Base-by-base conservation (phyloP, 2,888 invertebrate species). In the Perdita meconis region DNA sequence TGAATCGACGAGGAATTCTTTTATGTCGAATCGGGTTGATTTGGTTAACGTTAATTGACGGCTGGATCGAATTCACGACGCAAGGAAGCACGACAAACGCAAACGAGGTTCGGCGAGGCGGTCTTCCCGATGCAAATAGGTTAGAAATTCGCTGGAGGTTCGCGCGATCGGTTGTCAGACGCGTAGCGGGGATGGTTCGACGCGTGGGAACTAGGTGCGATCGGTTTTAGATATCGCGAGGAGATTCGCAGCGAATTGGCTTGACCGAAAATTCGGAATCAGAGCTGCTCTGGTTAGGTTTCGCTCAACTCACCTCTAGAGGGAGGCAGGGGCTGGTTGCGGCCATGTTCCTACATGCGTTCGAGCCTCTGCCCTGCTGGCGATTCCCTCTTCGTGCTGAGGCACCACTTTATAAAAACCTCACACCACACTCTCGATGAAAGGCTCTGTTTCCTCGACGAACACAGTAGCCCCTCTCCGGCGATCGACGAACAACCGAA, bases 341-440 rank as follows among this genome's bases (percentile, higher is more conserved):
- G 91, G 92, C 92, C 92, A 92, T 92, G 89, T 92, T 92, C 91
- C 92, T 92, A 92, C 92, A 92, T 92, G 92, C 92, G 92, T 91
- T 91, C 91, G 89, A 90, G 89, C 90, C 92, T 91, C 89, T 89
- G 91, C 91, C 91, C 91, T 88, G 91, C 87, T 91, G 91, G 90
- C 91, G 90, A 91, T 89, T 84, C 86, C 81, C 89, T 83, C 81
- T 78, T 84, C 82, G 87, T 86, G 83, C 82, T 83, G 71, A 83
- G 85, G 78, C 86, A 86, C 86, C 75, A 75, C 75, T 75, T 66
- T 66, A 40, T 38, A 36, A 64, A 12, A 59, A 75, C 57, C 53
- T 19, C 75, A 74, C 87, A 86, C 85, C 73, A 66, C 87, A 82
- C 81, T 80, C 68, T 80, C 68, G 76, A 79, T 73, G 66, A 75